A percentile compares a stretch with the other conserved stretches of the same genome.
Conservation (phyloP, 2,797 vertebrate species). For the Paramormyrops hopkinsi region DNA sequence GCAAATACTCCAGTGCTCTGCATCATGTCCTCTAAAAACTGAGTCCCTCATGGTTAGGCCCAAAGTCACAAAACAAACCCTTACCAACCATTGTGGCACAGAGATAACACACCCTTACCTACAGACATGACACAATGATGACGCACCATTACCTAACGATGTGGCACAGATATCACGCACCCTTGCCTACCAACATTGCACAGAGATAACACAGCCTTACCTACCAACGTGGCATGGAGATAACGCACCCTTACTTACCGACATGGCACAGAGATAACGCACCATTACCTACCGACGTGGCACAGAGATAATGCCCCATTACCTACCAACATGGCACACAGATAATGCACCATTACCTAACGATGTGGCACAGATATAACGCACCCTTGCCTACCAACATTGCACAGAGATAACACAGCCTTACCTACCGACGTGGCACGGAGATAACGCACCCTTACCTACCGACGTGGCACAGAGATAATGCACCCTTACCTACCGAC, state of each 20-base stretch:
- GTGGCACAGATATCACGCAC: too few relatives aligned
- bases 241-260: background rate
- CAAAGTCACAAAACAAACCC: too few relatives aligned
- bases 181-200: background rate
- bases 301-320: background rate
- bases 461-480: too few relatives aligned
- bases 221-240: background rate
- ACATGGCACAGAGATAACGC: background rate
- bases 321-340: too few relatives aligned
- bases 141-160: too few relatives aligned
- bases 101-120: background rate
- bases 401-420: background rate
- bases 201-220: background rate
- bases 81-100: background rate
- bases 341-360: background rate
- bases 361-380: background rate
- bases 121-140: background rate
- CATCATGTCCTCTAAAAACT: too few relatives aligned
- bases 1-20: background rate
- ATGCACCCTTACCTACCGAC: too few relatives aligned
- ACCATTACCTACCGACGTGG: background rate
- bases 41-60: too few relatives aligned
- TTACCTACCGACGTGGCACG: too few relatives aligned
- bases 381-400: background rate
- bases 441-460: too few relatives aligned